Evolutionary conservation across 37 sponge, comb jelly and placozoan genomes (phyloP), one percentile per base, ranked within the genome.

Genomic region (Crambe crambe): DNA sequence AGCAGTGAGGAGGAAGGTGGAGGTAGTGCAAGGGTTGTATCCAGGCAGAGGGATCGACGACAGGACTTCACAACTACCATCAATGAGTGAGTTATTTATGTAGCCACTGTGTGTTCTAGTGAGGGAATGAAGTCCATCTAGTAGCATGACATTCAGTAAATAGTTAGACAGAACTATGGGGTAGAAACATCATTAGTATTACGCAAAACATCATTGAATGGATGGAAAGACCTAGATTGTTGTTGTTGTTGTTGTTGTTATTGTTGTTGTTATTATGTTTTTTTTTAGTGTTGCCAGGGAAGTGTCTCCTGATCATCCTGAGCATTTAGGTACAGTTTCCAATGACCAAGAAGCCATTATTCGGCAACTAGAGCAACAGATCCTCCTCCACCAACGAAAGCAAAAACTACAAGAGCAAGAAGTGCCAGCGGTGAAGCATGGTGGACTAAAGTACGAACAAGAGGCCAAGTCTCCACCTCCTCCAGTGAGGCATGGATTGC

Each of bases 1-100:
- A 85, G 95, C 56, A 88, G 88, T 80, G 95, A 95, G 8, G 91
- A 95, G 34, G 95, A 90, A 12, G 84, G 58, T 18, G 80, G 61
- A 0, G 29, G 30, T 0, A 37, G 58, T 38, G 64, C 10, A 5
- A 26, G 35, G 32, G 10, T 30, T 65, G 34, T 30, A 3, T 5
- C 66, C 3, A 30, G 31, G 35, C 66, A 31, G 66, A 65, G 43
- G 6, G 71, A 70, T 22, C n/a, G 38, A 22, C 18, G 71, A 40
- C 71, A 41, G 9, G 71, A 70, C n/a, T 37, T 56, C 62, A n/a
- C 26, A 37, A 47, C 51, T 47, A 15, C 51, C 12, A 15, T 47
- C 12, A 65, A 30, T 32, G 35, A 31, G 66, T 65, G 66, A 65
- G 66, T 65, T 23, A 58, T 12, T 26, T 12, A 26, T n/a, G n/a